phyloP scores from a whole-genome alignment of 2,888 invertebrate genomes.

The Coelopa pilipes region DNA sequence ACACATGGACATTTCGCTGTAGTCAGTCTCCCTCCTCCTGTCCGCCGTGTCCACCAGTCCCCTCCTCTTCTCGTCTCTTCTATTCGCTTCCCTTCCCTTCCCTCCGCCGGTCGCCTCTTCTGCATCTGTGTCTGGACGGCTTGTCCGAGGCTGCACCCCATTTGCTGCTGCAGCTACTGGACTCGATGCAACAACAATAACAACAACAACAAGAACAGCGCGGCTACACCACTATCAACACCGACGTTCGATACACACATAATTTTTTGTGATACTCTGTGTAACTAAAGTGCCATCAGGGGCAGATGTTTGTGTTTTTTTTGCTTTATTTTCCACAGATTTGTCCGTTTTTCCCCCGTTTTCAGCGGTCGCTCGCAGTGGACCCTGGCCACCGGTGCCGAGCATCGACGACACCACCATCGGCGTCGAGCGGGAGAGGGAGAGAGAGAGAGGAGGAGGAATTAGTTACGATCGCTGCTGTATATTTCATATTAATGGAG shows the following conservation, averaged over 20 bases:
- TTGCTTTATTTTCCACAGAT: constrained; percentile 41
- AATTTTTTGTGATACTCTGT: constrained; percentile 29
- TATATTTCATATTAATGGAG: neutral
- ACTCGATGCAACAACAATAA: constrained; percentile 36
- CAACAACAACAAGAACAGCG: constrained; percentile 34
- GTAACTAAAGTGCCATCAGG: constrained; percentile 63
- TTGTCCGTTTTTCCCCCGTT: constrained; percentile 38
- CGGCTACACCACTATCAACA: too few species aligned
- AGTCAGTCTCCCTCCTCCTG: constrained; percentile 16
- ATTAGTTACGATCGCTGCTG: constrained; percentile 1
- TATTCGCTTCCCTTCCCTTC: too few species aligned
- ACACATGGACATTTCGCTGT: neutral
- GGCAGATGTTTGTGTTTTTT: constrained; percentile 58
- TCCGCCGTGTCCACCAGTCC: constrained; percentile 1
- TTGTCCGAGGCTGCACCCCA: constrained; percentile 46
- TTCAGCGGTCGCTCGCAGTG: constrained; percentile 10
- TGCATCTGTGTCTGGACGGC: constrained; percentile 20
- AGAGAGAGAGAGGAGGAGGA: constrained; percentile 6
- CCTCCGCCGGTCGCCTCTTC: too few species aligned
- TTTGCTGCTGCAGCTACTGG: constrained; percentile 24
- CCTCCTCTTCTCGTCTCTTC: too few species aligned
- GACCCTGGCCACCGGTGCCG: constrained; percentile 8
- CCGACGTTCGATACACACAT: neutral
- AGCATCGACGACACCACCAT: constrained; percentile 14
- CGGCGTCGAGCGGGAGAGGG: constrained; percentile 64